Percentiles rank a stretch among this genome's conserved stretches.
phyloP scores from a whole-genome alignment of 2,888 invertebrate species.

The Andricus curvator region DNA sequence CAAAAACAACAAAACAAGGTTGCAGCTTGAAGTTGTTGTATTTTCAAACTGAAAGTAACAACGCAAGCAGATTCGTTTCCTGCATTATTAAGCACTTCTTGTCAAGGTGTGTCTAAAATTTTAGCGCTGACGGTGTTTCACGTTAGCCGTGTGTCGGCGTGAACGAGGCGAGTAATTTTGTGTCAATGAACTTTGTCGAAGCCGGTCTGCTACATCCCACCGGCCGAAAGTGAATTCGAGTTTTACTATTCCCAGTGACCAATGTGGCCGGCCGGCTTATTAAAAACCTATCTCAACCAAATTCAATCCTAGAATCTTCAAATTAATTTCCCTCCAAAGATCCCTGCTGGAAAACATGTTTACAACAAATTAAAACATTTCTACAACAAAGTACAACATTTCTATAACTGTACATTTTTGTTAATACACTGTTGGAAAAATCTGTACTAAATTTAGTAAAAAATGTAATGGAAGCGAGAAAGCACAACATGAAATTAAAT shows the following conservation, averaged over 20 bases:
- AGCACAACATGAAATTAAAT: too few species aligned
- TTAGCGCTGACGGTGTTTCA: constrained; percentile 21
- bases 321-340: background rate
- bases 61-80: constrained; percentile 40
- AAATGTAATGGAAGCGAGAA: too few species aligned
- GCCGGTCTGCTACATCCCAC: constrained; percentile 52
- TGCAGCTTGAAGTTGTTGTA: background rate
- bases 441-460: too few species aligned
- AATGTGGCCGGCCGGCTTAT: background rate
- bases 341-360: too few species aligned
- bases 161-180: constrained; percentile 56
- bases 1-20: background rate
- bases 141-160: constrained; percentile 41
- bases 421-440: too few species aligned
- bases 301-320: background rate
- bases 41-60: background rate
- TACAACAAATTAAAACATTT: too few species aligned
- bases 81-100: background rate
- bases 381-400: too few species aligned
- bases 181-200: constrained; percentile 64
- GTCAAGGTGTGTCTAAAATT: constrained; percentile 31
- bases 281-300: constrained; percentile 17
- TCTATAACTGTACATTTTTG: too few species aligned
- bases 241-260: constrained; percentile 11
- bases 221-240: constrained; percentile 34